Base-by-base conservation (phyloP, 1,140 invertebrate genomes). In the Sweltsa coloradensis region DNA sequence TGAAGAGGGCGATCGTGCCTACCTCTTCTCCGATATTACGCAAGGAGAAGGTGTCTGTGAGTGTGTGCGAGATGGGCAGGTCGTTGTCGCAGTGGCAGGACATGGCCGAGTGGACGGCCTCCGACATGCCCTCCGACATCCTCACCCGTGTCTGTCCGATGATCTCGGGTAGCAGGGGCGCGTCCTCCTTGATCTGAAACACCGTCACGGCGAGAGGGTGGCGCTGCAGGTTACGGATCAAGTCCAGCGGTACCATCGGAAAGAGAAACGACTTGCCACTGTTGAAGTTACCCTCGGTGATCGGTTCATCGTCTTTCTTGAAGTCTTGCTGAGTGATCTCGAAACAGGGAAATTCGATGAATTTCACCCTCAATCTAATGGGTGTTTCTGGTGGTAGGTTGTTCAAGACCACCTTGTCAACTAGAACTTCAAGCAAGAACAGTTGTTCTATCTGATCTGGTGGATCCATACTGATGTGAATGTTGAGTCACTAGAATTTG, bases 191-290 rank as follows among this genome's bases (percentile, higher is more conserved):
- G 7, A 14, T 16, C 25, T 14, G 19, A 3, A 5, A 44, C 24
- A 40, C 47, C 45, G 14, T 56, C 54, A 62, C 9, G 3, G 49
- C 49, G 6, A 62, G 19, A 23, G 54, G 50, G 14, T 52, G 39
- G 19, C 46, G 48, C 25, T 53, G 43, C 7, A 63, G 44, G 14
- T 54, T 53, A 50, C 6, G 51, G 16, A 48, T 48, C 22, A 57
- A 49, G 27, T 42, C 48, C 11, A 41, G 50, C 3, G 56, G 56
- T 2, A 41, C 41, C 23, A 45, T 54, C 4, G 53, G 40, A 43
- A 64, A 61, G 3, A 64, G 14, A 48, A 57, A 64, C 3, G 61
- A 57, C 41, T 63, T 62, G 7, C 60, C 56, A 21, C 47, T 46
- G 21, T 55, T 45, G 5, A 57, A 53, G 3, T 39, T 26, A 18